Evolutionary conservation across 1,140 invertebrate species (phyloP), one percentile per base, ranked within the genome.

Genomic region (Acyrthosiphon pisum): DNA sequence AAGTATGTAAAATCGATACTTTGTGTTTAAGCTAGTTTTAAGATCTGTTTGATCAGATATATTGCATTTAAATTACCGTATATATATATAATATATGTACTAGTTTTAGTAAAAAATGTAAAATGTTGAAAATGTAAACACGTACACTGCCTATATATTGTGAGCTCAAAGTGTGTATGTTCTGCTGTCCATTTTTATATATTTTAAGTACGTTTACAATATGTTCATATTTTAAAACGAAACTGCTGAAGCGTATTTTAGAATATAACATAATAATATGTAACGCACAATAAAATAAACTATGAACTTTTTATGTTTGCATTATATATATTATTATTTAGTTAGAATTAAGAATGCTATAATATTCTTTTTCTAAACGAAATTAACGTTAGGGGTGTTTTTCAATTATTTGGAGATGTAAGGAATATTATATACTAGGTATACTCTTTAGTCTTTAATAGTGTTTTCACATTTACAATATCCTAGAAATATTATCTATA

Each of bases 11-110:
- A 44, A 90, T 88, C 26, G 18, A 60, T 68, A 90, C 37, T 90
- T 68, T 90, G 37, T 90, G 30, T 68, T 41, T 90, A 60, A 90
- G 53, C 41, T 90, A 90, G 89, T 68, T 60, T 44, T 68, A 90
- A 68, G 44, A 50, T 23, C 41, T 89, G n/a, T 30, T 3, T 90
- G 22, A 90, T 46, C 35, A 44, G 26, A 44, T n/a, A 35, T 22
- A 90, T 90, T 68, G 53, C 53, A 68, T 90, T 90, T 90, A 68
- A 90, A 90, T 37, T 9, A 89, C 22, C 60, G 14, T 86, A 18
- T 53, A 53, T 53, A 0, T 48, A 46, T 30, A 86, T 35, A 37
- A 6, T 68, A 68, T 53, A 37, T 88, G 46, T 88, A 88, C n/a
- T 88, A 89, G 37, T 89, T 89, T 56, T 56, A 89, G 22, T 41